Evolutionary conservation across 1,140 invertebrate genomes (phyloP).

Genomic region (Caenorhabditis latens): DNA sequence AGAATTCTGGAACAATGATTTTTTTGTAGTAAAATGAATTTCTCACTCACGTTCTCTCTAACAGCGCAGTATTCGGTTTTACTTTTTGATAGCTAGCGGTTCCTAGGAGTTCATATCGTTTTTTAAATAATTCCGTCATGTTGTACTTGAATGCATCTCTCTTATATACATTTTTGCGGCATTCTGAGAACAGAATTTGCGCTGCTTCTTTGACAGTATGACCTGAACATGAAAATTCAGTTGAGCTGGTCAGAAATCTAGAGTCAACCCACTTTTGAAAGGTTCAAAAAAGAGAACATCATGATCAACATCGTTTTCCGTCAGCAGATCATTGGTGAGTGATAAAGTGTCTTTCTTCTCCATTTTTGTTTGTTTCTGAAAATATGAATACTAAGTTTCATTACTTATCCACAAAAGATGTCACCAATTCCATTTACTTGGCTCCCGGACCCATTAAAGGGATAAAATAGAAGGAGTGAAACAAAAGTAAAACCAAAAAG

Average conservation of each 20-base stretch:
- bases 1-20: background rate
- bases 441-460: too few species aligned
- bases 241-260: background rate
- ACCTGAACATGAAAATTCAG: background rate
- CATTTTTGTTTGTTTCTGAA: background rate
- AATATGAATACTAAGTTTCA: background rate
- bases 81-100: background rate
- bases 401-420: too few species aligned
- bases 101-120: background rate
- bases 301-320: background rate
- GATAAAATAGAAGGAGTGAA: too few species aligned
- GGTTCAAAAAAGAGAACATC: slow-evolving; percentile 21
- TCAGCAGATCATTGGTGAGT: background rate
- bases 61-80: background rate
- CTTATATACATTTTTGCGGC: background rate
- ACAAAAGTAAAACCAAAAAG: too few species aligned
- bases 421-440: too few species aligned
- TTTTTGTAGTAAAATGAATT: background rate
- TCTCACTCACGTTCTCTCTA: slow-evolving; percentile 8
- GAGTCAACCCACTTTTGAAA: background rate
- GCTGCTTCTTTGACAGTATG: slow-evolving; percentile 8
- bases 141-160: slow-evolving; percentile 14
- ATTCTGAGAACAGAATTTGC: background rate
- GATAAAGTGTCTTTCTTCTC: background rate
- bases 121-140: slow-evolving; percentile 27